These are phyloP conservation scores for Peromyscus aztecus DNA, from an alignment of 2,797 vertebrate species.

Conservation along the genomic window DNA sequence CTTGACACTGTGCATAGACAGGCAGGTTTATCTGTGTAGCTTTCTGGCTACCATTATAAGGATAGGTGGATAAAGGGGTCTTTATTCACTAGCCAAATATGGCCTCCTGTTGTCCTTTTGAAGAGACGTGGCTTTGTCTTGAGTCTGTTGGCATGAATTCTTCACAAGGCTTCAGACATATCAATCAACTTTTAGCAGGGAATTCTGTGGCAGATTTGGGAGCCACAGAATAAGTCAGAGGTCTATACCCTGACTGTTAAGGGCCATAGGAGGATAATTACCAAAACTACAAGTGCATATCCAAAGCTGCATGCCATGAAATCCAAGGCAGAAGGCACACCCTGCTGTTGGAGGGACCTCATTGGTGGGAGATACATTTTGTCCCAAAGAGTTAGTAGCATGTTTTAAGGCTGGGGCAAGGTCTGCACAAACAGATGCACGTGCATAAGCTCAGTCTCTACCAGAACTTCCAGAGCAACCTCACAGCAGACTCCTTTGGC, in stretches of 20 bases:
- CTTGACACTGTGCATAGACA: not conserved
- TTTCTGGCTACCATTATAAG: not conserved
- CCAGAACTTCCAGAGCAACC: not conserved
- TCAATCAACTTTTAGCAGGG: too few species aligned
- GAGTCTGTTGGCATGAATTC: not conserved
- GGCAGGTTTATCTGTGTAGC: fast-evolving
- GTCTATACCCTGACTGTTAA: not conserved
- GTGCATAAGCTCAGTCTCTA: not conserved
- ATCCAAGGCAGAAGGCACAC: not conserved
- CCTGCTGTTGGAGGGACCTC: not conserved
- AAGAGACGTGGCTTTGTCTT: not conserved
- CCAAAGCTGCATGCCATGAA: not conserved
- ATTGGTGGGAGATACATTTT: not conserved
- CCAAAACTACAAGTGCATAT: not conserved
- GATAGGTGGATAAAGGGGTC: not conserved
- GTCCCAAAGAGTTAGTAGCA: not conserved
- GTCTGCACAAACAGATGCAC: not conserved
- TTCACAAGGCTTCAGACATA: not conserved
- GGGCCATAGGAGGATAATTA: too few species aligned
- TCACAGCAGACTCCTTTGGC: not conserved
- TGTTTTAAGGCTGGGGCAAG: conserved; percentile 1
- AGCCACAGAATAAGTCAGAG: conserved; percentile 20
- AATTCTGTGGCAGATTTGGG: not conserved
- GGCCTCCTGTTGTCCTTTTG: not conserved
- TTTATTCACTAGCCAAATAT: not conserved